Evolutionary conservation across 1,140 invertebrate genomes (phyloP).

Genomic region (Proales similis): DNA sequence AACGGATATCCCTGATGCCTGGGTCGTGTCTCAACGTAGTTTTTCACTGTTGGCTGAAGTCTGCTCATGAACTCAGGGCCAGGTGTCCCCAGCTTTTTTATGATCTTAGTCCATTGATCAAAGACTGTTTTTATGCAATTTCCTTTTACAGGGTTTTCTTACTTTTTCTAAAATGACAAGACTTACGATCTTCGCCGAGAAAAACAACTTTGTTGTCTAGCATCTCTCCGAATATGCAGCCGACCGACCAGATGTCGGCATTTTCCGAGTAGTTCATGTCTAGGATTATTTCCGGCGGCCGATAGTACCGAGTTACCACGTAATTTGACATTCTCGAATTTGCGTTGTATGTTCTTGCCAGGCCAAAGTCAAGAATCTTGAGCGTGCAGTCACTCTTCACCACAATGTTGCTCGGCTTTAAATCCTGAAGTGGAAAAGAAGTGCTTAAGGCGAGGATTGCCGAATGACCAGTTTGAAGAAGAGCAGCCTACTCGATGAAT

Average conservation of each 20-base stretch:
- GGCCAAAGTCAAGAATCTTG: constrained; percentile 97
- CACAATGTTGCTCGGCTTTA: constrained; percentile 99
- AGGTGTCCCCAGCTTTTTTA: constrained; percentile 91
- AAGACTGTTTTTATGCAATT: too few species aligned
- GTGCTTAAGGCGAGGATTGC: not conserved
- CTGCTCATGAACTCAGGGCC: constrained; percentile 90
- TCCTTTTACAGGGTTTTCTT: constrained; percentile 52
- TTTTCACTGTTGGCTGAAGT: constrained; percentile 88
- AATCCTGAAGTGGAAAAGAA: constrained; percentile 63
- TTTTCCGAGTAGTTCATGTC: constrained; percentile 99
- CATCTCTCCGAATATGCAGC: constrained; percentile 99
- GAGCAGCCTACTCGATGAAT: constrained; percentile 79
- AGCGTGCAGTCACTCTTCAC: constrained; percentile 97
- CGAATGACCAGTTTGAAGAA: constrained; percentile 4
- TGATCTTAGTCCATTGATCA: constrained; percentile 99
- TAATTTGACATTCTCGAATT: constrained; percentile 94
- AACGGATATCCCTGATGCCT: constrained; percentile 58
- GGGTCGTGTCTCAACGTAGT: constrained; percentile 96
- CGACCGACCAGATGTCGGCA: constrained; percentile 99
- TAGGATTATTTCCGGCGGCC: constrained; percentile 90
- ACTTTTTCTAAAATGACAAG: not conserved
- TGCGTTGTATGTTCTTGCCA: constrained; percentile 91
- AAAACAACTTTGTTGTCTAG: constrained; percentile 93
- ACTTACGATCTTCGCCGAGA: constrained; percentile 81
- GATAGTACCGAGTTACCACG: constrained; percentile 95